Evolutionary conservation across 2,113 vertebrate species (phyloP).

Genomic region (Pitta sordida): DNA sequence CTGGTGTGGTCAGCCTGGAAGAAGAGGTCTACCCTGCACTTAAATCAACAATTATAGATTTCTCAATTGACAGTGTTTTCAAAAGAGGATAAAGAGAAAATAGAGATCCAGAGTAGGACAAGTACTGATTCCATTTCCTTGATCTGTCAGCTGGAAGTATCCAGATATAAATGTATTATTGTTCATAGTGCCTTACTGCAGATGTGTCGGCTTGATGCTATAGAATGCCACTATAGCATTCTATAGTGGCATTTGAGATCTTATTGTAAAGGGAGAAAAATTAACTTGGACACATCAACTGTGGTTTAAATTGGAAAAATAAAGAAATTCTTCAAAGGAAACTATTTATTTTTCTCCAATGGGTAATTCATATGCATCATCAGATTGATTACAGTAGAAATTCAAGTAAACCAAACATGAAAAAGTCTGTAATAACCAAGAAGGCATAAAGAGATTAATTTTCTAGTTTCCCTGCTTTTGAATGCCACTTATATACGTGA

Average conservation of each 20-base stretch:
- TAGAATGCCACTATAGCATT: background rate
- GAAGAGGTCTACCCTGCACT: background rate
- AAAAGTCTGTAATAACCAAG: background rate
- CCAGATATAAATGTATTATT: background rate
- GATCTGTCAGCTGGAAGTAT: background rate
- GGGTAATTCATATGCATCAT: background rate
- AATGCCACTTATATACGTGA: background rate
- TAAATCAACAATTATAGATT: background rate
- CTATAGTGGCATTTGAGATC: background rate
- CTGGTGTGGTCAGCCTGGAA: no score
- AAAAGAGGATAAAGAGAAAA: background rate
- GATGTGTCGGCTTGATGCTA: background rate
- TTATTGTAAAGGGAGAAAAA: background rate
- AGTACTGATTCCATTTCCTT: background rate
- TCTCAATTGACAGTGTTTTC: background rate
- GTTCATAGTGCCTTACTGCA: background rate
- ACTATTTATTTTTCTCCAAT: background rate
- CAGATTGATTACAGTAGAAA: background rate
- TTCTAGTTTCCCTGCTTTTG: background rate
- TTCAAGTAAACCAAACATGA: background rate
- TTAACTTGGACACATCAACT: background rate
- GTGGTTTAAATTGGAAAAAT: background rate
- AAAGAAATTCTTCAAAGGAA: background rate
- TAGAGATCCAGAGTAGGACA: background rate
- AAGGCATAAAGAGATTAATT: background rate